Base-by-base conservation (phyloP, 2,113 vertebrate genomes). In the Genyomyrus donnyi region DNA sequence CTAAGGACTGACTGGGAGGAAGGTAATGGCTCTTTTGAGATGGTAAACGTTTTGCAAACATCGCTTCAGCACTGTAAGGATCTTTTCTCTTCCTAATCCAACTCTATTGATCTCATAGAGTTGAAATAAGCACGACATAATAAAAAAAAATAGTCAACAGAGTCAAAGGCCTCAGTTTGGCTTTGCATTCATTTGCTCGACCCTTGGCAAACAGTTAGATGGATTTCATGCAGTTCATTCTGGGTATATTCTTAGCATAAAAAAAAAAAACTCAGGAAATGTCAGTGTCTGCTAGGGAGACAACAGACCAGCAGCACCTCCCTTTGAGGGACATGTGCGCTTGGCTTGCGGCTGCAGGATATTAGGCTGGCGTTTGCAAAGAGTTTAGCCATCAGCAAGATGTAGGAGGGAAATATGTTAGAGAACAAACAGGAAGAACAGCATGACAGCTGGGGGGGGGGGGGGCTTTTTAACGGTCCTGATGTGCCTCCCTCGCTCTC, bases 11-110 rank as follows among this genome's bases (percentile, higher is more conserved):
- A 93, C 89, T 92, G 88, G 93, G 94, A 93, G 94, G 92, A 94
- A 91, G 94, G 90, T 92, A 93, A 96, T 95, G 95, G 92, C 91
- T 90, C 66, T 89, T 85, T 93, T 93, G 94, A 92, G 93, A 92
- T 91, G 91, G 91, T 95, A 95, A 95, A 91, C 94, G 93, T 92
- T 96, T 96, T 95, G 95, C 94, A 94, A 91, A 93, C 42, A 42
- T n/a, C 1, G 45, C 83, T 46, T 8, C 45, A 42, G 42, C 45
- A 48, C 42, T 48, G 10, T 11, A 48, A 5, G 45, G 21, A 84
- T 24, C 17, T 17, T 84, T 48, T 17, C 42, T 48, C 42, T 21
- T 46, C 35, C 42, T 85, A 24, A 45, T 85, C 45, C 42, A 85
- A 21, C 45, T 24, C 45, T 45, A 11, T 39, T 48, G 39, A 45